Conservation (phyloP, 2,797 vertebrate genomes). For the Squalus acanthias region DNA sequence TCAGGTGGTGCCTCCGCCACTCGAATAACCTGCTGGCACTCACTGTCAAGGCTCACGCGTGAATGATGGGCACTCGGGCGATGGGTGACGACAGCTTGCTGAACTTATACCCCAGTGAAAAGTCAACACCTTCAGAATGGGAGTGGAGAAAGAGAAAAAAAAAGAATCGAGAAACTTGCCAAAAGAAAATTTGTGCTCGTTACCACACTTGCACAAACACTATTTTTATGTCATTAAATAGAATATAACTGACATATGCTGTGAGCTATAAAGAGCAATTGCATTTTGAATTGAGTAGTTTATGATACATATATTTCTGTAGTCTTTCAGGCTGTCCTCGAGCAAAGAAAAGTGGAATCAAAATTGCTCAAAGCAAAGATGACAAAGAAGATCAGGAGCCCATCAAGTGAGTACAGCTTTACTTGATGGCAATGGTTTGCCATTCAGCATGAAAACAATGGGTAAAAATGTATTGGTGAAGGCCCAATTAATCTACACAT, state of each 20-base stretch:
- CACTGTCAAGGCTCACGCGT: background rate
- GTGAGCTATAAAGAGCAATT: background rate
- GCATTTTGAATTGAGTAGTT: constrained; percentile 14
- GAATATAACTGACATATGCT: background rate
- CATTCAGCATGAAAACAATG: background rate
- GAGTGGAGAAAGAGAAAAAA: too few species aligned
- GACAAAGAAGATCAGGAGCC: constrained; percentile 98
- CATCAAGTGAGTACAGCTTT: constrained; percentile 74
- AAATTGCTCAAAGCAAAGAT: constrained; percentile 98
- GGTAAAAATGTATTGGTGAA: background rate
- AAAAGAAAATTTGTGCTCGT: background rate
- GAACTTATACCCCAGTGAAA: background rate
- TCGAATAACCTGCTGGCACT: background rate
- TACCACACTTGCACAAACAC: background rate
- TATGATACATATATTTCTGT: constrained; percentile 50
- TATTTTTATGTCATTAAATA: background rate
- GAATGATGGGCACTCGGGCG: background rate
- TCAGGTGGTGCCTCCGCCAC: background rate
- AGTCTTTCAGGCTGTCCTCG: constrained; percentile 98
- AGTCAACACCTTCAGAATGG: background rate
- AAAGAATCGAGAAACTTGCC: background rate
- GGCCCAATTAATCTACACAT: background rate
- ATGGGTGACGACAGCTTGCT: background rate
- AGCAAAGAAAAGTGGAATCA: constrained; percentile 95
- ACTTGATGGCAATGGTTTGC: too few species aligned